Base-by-base conservation (phyloP, 2,113 vertebrate species). In the Stigmatopora argus region DNA sequence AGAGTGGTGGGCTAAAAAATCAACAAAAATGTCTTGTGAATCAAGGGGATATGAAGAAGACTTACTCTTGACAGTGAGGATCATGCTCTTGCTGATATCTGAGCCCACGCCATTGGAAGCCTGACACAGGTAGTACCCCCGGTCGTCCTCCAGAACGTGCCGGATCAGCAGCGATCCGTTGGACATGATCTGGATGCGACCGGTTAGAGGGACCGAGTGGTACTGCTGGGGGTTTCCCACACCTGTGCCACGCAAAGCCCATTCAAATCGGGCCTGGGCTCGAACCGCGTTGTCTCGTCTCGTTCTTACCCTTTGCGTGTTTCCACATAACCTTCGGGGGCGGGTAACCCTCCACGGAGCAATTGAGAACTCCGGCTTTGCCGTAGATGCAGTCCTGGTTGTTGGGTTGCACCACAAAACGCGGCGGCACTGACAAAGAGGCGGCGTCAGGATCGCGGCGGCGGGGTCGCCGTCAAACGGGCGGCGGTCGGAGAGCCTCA, bases 271-370 rank as follows among this genome's bases (percentile, higher is more conserved):
- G 38, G 38, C 1, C 26, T 31, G 2, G 26, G 26, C n/a, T n/a
- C n/a, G n/a, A n/a, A n/a, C 1, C 26, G 3, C 26, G 26, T 31
- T 31, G 2, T 31, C 3, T 31, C 26, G 3, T 31, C 26, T 4
- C 38, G 38, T 72, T 23, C 19, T 80, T 78, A 98, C 97, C 97
- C 91, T 98, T 98, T 3, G 97, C 96, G 0, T 99, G 96, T 62
- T 99, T 99, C 97, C 97, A 99, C 93, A 99, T 96, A 85, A 99
- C 96, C 79, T 99, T 97, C 0, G 97, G 97, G 13, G 96, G 96
- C 0, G 97, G 97, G 64, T 99, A 98, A 35, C 97, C 97, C 0
- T 99, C 96, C 38, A 98, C 97, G 0, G 97, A 98, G 77, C 97
- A 99, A 84, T 98, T 99, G 66, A 99, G 90, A 72, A 99, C 95